Conservation (phyloP, 2,113 vertebrate genomes). For the Cavia aperea region DNA sequence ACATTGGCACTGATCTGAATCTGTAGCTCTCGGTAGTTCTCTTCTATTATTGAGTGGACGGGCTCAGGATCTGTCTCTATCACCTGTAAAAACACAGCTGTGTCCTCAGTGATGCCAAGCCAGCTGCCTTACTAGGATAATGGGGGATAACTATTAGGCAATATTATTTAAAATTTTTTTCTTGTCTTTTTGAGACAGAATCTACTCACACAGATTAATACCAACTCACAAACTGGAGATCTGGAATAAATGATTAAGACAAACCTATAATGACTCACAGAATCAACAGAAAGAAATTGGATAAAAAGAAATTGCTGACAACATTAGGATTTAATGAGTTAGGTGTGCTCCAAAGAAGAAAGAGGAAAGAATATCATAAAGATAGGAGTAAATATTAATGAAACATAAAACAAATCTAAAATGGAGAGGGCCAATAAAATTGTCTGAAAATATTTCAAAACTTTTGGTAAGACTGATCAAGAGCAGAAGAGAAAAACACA, state of each 20-base stretch:
- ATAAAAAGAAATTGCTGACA: background rate
- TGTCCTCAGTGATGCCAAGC: background rate
- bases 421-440: background rate
- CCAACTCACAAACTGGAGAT: background rate
- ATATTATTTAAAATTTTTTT: too few species aligned
- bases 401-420: slow-evolving; percentile 28
- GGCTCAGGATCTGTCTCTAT: slow-evolving; percentile 80
- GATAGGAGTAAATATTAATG: background rate
- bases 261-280: background rate
- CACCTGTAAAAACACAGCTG: slow-evolving; percentile 74
- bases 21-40: slow-evolving; percentile 77
- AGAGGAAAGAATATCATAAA: background rate
- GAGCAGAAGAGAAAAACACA: background rate
- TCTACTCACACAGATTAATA: background rate
- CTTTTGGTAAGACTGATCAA: background rate
- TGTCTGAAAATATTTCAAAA: slow-evolving; percentile 27
- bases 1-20: slow-evolving; percentile 80
- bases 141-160: background rate
- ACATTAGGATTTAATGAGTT: background rate
- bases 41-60: slow-evolving; percentile 74
- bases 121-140: background rate
- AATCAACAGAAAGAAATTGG: background rate
- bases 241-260: background rate
- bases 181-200: too few species aligned
- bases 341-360: background rate